A percentile compares a stretch with the other conserved stretches of the same genome.
Evolutionary conservation across 1,140 invertebrate species (phyloP).

Genomic region (Trachelipus rathkii): DNA sequence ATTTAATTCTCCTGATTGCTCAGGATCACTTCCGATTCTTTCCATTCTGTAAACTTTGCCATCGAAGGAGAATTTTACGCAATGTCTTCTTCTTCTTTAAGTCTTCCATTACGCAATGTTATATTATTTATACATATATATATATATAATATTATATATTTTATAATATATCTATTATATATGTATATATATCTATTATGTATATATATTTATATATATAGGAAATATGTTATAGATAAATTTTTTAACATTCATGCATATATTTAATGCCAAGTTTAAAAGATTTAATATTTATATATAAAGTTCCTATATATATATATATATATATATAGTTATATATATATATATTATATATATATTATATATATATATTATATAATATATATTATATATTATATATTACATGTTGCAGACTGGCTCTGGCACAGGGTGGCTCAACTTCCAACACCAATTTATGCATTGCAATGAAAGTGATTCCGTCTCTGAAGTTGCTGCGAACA

Average conservation of each 20-base stretch:
- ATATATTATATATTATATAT: background rate
- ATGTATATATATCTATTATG: background rate
- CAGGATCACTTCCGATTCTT: slow-evolving; percentile 41
- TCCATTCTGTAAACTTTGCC: slow-evolving; percentile 39
- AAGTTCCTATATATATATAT: too few species aligned
- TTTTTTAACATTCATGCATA: too few species aligned
- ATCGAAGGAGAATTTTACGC: slow-evolving; percentile 32
- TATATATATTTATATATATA: background rate
- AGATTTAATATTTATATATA: too few species aligned
- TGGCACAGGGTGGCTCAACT: slow-evolving; percentile 37
- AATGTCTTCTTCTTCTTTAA: slow-evolving; percentile 31
- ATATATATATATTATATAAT: too few species aligned
- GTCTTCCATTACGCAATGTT: slow-evolving; percentile 37
- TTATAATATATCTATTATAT: slow-evolving; percentile 18
- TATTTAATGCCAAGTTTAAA: too few species aligned
- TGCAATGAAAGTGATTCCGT: slow-evolving; percentile 39
- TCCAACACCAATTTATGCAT: slow-evolving; percentile 39
- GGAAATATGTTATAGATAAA: too few species aligned
- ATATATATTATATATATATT: too few species aligned
- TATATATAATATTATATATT: slow-evolving; percentile 18
- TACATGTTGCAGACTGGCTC: slow-evolving; percentile 35
- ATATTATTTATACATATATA: background rate
- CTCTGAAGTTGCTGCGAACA: slow-evolving; percentile 33
- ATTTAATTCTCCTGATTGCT: slow-evolving; percentile 44
- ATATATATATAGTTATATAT: too few species aligned